These are phyloP conservation scores for Pammene aurita DNA, from an alignment of 2,888 invertebrate genomes.

Conservation along the genomic window DNA sequence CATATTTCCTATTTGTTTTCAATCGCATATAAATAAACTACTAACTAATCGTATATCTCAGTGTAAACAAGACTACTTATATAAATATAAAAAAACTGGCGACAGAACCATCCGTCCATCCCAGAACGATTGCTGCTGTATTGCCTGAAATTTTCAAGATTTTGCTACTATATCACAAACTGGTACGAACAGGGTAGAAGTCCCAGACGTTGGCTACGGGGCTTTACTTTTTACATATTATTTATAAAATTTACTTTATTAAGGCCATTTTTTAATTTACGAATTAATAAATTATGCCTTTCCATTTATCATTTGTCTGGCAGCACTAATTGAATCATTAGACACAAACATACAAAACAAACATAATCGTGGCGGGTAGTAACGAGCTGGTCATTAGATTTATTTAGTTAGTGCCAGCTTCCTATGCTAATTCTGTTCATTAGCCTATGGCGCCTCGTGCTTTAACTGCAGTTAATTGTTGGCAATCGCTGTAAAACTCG, in stretches of 20 bases:
- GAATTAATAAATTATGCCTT: neutral
- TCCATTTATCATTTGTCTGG: neutral
- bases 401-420: constrained; percentile 29
- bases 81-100: no score
- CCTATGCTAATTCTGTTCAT: constrained; percentile 41
- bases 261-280: no score
- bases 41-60: no score
- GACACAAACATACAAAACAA: constrained; percentile 16
- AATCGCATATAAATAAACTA: no score
- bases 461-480: constrained; percentile 40
- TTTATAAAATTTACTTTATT: neutral
- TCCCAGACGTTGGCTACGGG: no score
- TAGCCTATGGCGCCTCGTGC: constrained; percentile 34
- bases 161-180: no score
- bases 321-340: constrained; percentile 25
- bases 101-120: no score
- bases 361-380: constrained; percentile 25
- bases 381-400: constrained; percentile 38
- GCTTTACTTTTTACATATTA: neutral
- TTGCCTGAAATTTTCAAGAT: no score
- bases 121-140: no score
- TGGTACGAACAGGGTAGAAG: no score
- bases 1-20: no score
- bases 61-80: no score
- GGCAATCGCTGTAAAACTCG: constrained; percentile 37